Base-by-base conservation (phyloP, 2,113 vertebrate genomes). In the Speoplatyrhinus poulsoni region DNA sequence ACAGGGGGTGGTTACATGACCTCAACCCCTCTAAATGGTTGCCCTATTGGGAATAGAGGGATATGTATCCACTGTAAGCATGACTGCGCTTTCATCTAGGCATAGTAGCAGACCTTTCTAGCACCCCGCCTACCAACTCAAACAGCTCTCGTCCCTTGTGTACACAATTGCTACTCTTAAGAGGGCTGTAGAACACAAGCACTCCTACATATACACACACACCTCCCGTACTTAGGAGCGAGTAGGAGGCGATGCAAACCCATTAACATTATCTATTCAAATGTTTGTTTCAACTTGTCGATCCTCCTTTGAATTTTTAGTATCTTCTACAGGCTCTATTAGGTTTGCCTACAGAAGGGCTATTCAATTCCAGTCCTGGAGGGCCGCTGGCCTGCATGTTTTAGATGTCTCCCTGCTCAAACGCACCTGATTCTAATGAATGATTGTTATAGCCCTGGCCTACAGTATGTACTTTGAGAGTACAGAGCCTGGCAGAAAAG, bases 131-230 rank as follows among this genome's bases (percentile, higher is more conserved):
- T 84, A 52, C 80, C 63, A 55, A 80, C 79, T 86, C 69, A 48
- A 62, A 82, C 64, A 69, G 63, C 63, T 75, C 36, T 7, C 16
- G 13, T 19, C 55, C 49, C 13, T 52, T 83, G 70, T 77, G 71
- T 83, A 4, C 16, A n/a, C 83, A 80, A 57, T 67, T 41, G 54
- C 75, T 75, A 60, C 11, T 12, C 12, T 32, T 50, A 9, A 52
- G 26, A 48, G 12, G 6, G 36, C 36, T 48, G 46, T 48, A 48
- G 59, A 46, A n/a, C 12, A 46, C 6, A 48, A 76, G 70, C 19
- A 73, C 74, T 73, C 77, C 82, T 84, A 86, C 83, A 84, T 81
- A 83, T 1, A 62, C 41, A 56, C 76, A 26, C 55, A 26, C 59
- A 16, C 36, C 72, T 75, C 75, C 67, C 46, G 62, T 69, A 64